These are phyloP conservation scores for Columbina picui DNA, from an alignment of 2,113 vertebrate genomes.

Conservation along the genomic window DNA sequence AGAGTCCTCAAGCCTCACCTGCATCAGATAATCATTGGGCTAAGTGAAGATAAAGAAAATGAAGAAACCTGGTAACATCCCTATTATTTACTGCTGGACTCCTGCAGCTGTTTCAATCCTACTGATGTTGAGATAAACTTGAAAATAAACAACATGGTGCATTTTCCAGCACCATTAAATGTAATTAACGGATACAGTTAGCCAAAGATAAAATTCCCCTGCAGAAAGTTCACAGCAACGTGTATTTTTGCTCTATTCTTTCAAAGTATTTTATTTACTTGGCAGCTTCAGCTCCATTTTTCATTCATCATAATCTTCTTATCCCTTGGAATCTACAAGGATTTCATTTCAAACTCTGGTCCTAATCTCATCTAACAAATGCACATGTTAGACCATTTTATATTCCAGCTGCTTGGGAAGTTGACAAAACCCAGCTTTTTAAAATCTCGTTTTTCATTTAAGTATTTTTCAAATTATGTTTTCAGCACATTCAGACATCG, in stretches of 20 bases:
- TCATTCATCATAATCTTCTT: constrained; percentile 26
- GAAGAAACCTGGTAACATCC: background rate
- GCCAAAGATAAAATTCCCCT: background rate
- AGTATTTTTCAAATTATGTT: background rate
- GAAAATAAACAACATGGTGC: background rate
- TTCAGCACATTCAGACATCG: background rate
- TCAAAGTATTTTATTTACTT: constrained; percentile 1
- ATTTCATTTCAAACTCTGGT: constrained; percentile 7
- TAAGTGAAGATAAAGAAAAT: background rate
- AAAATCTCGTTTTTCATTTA: background rate
- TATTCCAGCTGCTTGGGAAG: background rate
- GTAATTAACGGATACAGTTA: background rate
- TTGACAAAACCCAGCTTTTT: background rate
- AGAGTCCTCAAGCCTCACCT: background rate
- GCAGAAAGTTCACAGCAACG: background rate
- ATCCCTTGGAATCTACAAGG: background rate
- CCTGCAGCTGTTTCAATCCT: background rate
- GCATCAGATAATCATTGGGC: background rate
- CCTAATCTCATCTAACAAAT: constrained; percentile 30
- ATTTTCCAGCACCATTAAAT: background rate
- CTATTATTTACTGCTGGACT: background rate
- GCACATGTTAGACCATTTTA: background rate
- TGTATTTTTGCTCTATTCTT: background rate
- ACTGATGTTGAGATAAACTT: background rate
- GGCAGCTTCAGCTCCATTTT: constrained; percentile 6